phyloP scores from a whole-genome alignment of 2,113 vertebrate species.

The Onychostruthus taczanowskii region DNA sequence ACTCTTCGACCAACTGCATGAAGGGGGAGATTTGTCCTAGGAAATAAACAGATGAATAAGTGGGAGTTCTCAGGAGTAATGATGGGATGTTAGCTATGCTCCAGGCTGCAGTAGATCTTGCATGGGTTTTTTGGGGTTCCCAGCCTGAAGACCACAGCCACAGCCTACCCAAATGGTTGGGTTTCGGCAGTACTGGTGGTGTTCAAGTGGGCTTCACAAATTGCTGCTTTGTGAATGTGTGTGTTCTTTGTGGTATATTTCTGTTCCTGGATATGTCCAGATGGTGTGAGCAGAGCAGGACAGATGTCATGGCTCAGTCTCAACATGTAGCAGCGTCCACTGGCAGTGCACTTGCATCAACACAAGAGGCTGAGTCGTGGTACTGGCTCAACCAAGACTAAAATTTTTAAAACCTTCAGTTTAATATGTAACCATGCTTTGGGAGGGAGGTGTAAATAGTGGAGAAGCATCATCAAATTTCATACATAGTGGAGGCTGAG shows the following conservation, averaged over 20 bases:
- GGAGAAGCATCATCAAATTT: not conserved
- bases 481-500: fast-evolving
- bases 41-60: not conserved
- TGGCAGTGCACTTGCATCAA: fast-evolving
- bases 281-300: not conserved
- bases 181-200: fast-evolving
- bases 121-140: not conserved
- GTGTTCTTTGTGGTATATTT: not conserved
- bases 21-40: not conserved
- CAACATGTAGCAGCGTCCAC: not conserved
- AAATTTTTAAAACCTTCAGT: not conserved
- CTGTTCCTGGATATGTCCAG: fast-evolving
- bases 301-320: not conserved
- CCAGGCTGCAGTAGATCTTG: not conserved
- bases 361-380: not conserved
- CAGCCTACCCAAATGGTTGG: fast-evolving
- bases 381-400: not conserved
- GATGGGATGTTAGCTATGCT: not conserved
- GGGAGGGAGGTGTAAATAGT: not conserved
- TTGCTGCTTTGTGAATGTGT: fast-evolving
- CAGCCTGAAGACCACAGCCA: not conserved
- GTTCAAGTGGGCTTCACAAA: not conserved
- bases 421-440: not conserved
- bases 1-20: not conserved
- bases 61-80: not conserved